These are phyloP conservation scores for Calonectris borealis DNA, from an alignment of 2,113 vertebrate species.

Conservation along the genomic window DNA sequence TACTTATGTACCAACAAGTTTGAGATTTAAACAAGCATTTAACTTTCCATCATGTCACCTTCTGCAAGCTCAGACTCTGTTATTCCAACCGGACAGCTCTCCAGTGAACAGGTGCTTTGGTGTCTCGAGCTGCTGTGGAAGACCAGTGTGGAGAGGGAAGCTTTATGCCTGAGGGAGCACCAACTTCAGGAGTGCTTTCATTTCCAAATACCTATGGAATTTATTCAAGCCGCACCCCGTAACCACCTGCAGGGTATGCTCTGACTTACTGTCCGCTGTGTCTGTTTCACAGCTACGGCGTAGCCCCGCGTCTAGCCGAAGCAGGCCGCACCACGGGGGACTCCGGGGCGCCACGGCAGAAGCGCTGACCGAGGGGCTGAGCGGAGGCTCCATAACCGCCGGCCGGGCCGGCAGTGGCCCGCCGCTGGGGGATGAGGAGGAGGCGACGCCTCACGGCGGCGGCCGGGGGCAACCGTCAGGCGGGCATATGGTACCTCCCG, in stretches of 20 bases:
- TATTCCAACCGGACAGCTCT: neutral
- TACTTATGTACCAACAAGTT: neutral
- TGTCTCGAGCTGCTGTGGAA: neutral
- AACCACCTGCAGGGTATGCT: neutral
- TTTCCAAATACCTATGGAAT: accelerated
- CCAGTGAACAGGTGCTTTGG: accelerated
- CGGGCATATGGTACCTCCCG: neutral
- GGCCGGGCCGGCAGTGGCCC: neutral
- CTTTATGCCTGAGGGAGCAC: accelerated
- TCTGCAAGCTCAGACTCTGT: accelerated
- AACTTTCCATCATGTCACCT: neutral
- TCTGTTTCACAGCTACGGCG: too few relatives aligned
- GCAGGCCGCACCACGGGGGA: neutral
- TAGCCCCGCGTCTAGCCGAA: neutral
- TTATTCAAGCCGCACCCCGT: too few relatives aligned
- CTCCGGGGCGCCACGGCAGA: too few relatives aligned
- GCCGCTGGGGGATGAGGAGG: neutral
- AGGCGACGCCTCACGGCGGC: neutral
- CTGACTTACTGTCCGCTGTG: accelerated
- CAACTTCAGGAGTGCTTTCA: accelerated
- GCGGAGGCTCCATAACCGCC: too few relatives aligned
- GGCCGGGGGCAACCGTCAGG: too few relatives aligned
- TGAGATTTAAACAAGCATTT: neutral
- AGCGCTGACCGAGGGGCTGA: too few relatives aligned
- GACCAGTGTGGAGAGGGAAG: too few relatives aligned